A percentile compares a stretch with the other conserved stretches of the same genome.
These are phyloP conservation scores for Tetragonisca angustula DNA, from an alignment of 2,888 invertebrate genomes.

Conservation along the genomic window DNA sequence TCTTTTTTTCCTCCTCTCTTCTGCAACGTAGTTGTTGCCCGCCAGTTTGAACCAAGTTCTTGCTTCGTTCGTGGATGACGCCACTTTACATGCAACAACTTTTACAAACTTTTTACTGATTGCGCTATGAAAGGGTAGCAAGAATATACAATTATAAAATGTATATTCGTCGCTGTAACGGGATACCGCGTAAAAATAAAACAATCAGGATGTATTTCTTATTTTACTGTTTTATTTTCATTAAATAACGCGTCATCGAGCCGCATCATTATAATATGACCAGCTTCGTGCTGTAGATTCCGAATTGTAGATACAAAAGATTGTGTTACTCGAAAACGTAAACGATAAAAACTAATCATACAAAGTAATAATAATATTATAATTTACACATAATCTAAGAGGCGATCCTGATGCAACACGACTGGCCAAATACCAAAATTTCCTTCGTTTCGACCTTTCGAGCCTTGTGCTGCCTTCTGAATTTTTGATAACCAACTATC, in stretches of 20 bases:
- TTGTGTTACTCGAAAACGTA: constrained; percentile 59
- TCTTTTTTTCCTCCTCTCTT: not conserved
- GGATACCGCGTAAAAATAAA: not conserved
- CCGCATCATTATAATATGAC: constrained; percentile 44
- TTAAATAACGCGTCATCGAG: constrained; percentile 70
- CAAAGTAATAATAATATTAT: constrained; percentile 68
- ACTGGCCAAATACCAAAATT: not conserved
- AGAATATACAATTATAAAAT: not conserved
- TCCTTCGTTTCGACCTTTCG: constrained; percentile 18
- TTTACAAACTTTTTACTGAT: not conserved
- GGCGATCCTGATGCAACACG: constrained; percentile 50
- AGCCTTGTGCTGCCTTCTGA: not conserved
- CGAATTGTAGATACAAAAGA: constrained; percentile 66
- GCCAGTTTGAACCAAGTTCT: not conserved
- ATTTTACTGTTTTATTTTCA: constrained; percentile 59
- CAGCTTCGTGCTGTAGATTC: constrained; percentile 37
- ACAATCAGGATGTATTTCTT: not conserved
- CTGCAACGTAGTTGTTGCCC: not conserved
- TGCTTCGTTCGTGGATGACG: constrained; percentile 1
- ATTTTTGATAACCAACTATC: constrained; percentile 31
- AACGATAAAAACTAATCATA: constrained; percentile 65
- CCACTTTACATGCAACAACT: constrained; percentile 11
- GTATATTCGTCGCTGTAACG: not conserved
- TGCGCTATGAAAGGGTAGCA: not conserved
- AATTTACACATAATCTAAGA: constrained; percentile 73